phyloP scores from a whole-genome alignment of 1,140 invertebrate genomes.

The Hyphantria cunea region DNA sequence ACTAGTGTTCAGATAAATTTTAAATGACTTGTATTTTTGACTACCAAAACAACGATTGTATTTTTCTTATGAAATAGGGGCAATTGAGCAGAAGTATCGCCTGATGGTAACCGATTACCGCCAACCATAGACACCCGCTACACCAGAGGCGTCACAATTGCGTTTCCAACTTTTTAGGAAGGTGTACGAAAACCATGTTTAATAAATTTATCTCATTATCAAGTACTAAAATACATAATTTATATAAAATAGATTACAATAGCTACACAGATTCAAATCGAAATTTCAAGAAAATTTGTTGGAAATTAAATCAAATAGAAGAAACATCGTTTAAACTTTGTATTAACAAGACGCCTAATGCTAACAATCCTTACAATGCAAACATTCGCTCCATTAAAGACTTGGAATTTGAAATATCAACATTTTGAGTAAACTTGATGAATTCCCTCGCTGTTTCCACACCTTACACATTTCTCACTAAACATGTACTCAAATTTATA shows the following conservation, averaged over 20 bases:
- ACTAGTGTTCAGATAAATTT: too few relatives aligned
- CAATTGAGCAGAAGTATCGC: too few relatives aligned
- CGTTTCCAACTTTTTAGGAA: too few relatives aligned
- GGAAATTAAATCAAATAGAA: slow-evolving; percentile 12
- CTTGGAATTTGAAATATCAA: slow-evolving; percentile 41
- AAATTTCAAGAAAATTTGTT: slow-evolving; percentile 8
- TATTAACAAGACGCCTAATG: slow-evolving; percentile 29
- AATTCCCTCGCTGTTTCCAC: slow-evolving; percentile 27
- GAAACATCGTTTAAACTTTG: slow-evolving; percentile 21
- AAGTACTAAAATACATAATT: background rate
- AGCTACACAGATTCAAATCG: slow-evolving; percentile 3
- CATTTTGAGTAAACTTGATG: slow-evolving; percentile 43
- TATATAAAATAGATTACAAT: background rate
- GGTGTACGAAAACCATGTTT: too few relatives aligned
- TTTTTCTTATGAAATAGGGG: too few relatives aligned
- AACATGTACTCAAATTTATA: slow-evolving; percentile 23
- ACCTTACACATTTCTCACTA: background rate
- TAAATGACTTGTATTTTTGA: too few relatives aligned
- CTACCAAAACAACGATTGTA: too few relatives aligned
- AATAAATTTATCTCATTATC: too few relatives aligned
- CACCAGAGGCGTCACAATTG: too few relatives aligned
- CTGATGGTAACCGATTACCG: too few relatives aligned
- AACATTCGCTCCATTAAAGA: slow-evolving; percentile 41
- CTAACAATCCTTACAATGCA: slow-evolving; percentile 28
- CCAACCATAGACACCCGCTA: too few relatives aligned